Evolutionary conservation across 2,888 invertebrate species (phyloP), one percentile per base, ranked within the genome.

Genomic region (Lottia gigantea): DNA sequence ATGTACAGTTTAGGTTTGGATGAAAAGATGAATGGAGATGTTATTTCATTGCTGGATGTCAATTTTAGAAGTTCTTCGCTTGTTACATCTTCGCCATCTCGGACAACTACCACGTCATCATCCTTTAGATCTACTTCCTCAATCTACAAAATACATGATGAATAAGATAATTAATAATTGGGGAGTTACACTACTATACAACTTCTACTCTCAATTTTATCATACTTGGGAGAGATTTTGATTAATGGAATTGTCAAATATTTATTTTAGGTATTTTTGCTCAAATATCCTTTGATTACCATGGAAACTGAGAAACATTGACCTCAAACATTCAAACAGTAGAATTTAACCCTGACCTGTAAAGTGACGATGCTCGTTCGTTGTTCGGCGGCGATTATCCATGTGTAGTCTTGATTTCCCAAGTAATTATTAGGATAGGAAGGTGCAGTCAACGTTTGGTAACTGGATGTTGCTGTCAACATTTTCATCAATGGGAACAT

Each of bases 1-100:
- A 82, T 72, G 61, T 81, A 81, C 71, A 84, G 68, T 45, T 74
- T 64, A 16, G 76, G 69, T 1, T 79, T 79, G 14, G 81, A 82
- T 12, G 82, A 82, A 45, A 78, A 76, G n/a, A 82, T 71, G 6
- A 66, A 46, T 25, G 70, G 63, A 61, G 71, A 61, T 40, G 73
- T 62, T n/a, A 47, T 26, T 23, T 70, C 69, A 26, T 47, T 76
- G 23, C 70, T 71, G 16, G 72, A 68, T 0, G 71, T 64, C 62
- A 74, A 73, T 25, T 66, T 67, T 1, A 75, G 74, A n/a, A 82
- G 69, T 8, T 79, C 46, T 7, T 45, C 46, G 49, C 63, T 70
- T 12, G 25, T 23, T 2, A 78, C 74, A n/a, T 75, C 74, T 40
- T 77, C 75, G 0, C 82, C 83, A 73, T 83, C 79, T 46, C 78